Evolutionary conservation across 2,797 vertebrate genomes (phyloP).

Genomic region (Trichosurus vulpecula): DNA sequence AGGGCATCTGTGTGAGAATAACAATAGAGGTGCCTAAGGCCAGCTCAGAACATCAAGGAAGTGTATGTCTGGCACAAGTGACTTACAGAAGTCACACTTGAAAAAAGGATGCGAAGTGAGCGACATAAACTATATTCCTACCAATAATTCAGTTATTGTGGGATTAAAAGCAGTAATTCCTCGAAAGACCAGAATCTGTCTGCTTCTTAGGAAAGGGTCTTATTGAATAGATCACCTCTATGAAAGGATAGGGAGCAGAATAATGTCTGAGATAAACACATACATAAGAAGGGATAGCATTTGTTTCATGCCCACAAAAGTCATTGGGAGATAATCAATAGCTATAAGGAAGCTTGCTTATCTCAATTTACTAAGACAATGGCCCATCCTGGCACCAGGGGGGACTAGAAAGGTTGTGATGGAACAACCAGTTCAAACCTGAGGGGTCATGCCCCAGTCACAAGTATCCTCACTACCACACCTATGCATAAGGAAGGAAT

Average conservation of each 20-base stretch:
- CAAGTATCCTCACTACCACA: no score
- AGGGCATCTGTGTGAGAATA: rapidly evolving
- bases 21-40: slow-evolving; percentile 5
- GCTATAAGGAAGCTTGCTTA: no score
- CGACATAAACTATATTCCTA: slow-evolving; percentile 41
- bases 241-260: neutral
- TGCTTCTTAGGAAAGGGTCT: neutral
- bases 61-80: slow-evolving; percentile 46
- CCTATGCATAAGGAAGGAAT: no score
- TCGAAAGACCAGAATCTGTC: neutral
- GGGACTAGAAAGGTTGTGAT: no score
- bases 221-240: neutral
- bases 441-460: no score
- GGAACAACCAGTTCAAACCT: no score
- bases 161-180: neutral
- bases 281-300: no score
- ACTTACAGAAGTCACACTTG: slow-evolving; percentile 25
- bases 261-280: neutral
- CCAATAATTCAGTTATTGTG: slow-evolving; percentile 30
- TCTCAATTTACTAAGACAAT: no score
- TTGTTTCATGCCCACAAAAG: no score
- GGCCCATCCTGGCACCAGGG: no score
- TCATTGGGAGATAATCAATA: no score
- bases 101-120: slow-evolving; percentile 3
- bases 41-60: slow-evolving; percentile 45